A percentile compares a stretch with the other conserved stretches of the same genome.
These are phyloP conservation scores for Gnathonemus longibarbis DNA, from an alignment of 2,113 vertebrate species.

Conservation along the genomic window DNA sequence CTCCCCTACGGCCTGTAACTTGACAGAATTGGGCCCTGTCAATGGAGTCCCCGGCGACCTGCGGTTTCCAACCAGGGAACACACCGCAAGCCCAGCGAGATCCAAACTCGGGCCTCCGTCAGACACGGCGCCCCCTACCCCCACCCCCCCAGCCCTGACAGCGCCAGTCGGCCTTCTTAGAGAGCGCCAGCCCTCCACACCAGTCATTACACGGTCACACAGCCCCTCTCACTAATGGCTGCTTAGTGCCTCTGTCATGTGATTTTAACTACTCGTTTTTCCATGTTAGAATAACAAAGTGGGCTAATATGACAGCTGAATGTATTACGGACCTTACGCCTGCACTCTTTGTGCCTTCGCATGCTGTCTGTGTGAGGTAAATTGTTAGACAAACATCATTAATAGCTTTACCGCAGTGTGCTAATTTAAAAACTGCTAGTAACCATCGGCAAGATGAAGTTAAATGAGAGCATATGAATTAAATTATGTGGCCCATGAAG, in stretches of 20 bases:
- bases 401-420: not conserved
- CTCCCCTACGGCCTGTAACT: not conserved
- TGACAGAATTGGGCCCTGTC: not conserved
- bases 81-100: not conserved
- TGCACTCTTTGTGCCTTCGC: not conserved
- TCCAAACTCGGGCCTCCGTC: not conserved
- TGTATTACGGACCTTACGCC: not conserved
- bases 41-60: not conserved
- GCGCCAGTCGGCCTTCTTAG: not conserved
- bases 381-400: constrained; percentile 7
- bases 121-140: not conserved
- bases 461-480: constrained; percentile 7
- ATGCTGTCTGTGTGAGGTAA: not conserved
- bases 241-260: not conserved
- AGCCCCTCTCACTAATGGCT: not conserved
- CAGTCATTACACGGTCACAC: not conserved
- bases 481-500: not conserved
- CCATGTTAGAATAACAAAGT: not conserved
- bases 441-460: not conserved
- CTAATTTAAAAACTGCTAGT: constrained; percentile 7
- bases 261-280: not conserved
- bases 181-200: not conserved
- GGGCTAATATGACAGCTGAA: not conserved
- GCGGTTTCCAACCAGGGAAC: not conserved
- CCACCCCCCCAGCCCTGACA: not conserved